Conservation (phyloP, 2,888 invertebrate species). For the Scaptomyza reducta region DNA sequence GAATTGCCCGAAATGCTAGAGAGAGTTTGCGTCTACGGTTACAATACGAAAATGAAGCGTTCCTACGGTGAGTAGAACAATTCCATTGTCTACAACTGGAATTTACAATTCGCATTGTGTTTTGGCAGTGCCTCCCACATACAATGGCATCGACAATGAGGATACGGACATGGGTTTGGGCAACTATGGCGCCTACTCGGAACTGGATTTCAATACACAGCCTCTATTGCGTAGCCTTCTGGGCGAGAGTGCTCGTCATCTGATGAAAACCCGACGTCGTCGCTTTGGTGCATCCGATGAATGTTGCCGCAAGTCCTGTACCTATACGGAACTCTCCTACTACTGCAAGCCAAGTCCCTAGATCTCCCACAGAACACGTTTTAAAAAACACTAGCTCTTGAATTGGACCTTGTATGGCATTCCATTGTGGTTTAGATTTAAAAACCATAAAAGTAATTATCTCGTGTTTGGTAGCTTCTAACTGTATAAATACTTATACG, state of each 20-base stretch:
- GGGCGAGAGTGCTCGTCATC: constrained; percentile 42
- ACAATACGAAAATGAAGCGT: constrained; percentile 59
- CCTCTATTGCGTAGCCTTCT: constrained; percentile 58
- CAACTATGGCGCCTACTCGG: constrained; percentile 19
- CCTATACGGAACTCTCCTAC: constrained; percentile 48
- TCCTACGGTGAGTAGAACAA: constrained; percentile 31
- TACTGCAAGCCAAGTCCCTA: constrained; percentile 58
- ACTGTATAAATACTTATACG: constrained; percentile 2
- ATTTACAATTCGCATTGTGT: background rate
- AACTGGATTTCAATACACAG: constrained; percentile 21
- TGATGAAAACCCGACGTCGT: constrained; percentile 68
- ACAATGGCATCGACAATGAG: constrained; percentile 46
- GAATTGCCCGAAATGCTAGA: constrained; percentile 55
- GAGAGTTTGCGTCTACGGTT: constrained; percentile 65
- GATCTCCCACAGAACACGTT: background rate
- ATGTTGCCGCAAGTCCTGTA: constrained; percentile 73
- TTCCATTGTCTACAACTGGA: background rate
- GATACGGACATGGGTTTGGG: constrained; percentile 16
- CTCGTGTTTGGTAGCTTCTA: constrained; percentile 9
- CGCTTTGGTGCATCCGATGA: constrained; percentile 71
- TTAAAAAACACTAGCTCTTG: background rate
- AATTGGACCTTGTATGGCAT: constrained; percentile 7
- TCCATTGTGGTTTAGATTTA: constrained; percentile 2
- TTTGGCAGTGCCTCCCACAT: constrained; percentile 33
- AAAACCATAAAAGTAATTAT: background rate